Base-by-base conservation (phyloP, 2,113 vertebrate genomes). In the Spea bombifrons region DNA sequence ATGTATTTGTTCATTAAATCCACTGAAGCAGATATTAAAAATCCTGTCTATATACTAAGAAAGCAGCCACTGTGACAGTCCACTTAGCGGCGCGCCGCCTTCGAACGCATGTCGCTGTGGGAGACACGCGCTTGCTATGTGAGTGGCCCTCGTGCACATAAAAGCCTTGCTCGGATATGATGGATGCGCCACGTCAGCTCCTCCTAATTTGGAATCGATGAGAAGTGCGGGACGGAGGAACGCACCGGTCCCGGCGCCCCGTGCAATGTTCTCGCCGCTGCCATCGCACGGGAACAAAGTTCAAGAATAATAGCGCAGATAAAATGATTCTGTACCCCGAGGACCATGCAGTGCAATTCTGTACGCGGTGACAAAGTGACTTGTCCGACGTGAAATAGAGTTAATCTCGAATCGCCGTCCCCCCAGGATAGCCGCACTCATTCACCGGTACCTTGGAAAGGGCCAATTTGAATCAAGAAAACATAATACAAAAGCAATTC, bases 111-210 rank as follows among this genome's bases (percentile, higher is more conserved):
- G 91, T 92, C 92, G 90, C 92, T 92, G 92, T 91, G 92, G 93
- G 92, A 90, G 91, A 89, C 90, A 91, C 94, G 93, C 96, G 95
- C 96, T 98, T 96, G 96, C 94, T 94, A 93, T 95, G 93, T 96
- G 93, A 95, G 92, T 92, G 93, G 90, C 92, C 95, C 94, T 93
- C 69, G 66, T 94, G 94, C 92, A 93, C 92, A 92, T 90, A 92
- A 87, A 92, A 93, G 94, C 86, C 92, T 93, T 92, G 95, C 96
- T 96, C 96, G 94, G 93, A 94, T 94, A 98, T 98, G 97, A 99
- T 98, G 96, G 96, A 99, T 99, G 96, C 95, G 93, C 96, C 92
- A 55, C 49, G 52, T 78, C 76, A 78, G 8, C 61, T 78, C 61
- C 59, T 78, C 69, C 76, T 78, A 78, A 78, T 78, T 72, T 78